Evolutionary conservation across 2,888 invertebrate genomes (phyloP).

Genomic region (Andrena camellia): DNA sequence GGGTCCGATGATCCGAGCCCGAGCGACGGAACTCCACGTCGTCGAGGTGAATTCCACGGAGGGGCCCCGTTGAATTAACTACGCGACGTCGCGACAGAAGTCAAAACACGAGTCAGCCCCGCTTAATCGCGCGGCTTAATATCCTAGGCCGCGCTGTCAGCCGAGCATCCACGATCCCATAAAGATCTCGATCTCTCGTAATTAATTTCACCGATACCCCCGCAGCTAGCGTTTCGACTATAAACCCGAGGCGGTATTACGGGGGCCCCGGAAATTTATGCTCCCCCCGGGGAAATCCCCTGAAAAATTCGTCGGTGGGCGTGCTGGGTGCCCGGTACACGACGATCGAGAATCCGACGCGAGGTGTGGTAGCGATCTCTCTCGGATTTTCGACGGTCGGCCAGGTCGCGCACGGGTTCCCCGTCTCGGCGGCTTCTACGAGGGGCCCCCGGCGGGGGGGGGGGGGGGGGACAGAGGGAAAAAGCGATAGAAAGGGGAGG

Average conservation of each 20-base stretch:
- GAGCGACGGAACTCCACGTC: background rate
- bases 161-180: slow-evolving; percentile 4
- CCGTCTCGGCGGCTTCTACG: background rate
- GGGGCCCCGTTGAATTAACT: background rate
- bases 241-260: slow-evolving; percentile 35
- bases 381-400: slow-evolving; percentile 56
- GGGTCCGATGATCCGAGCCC: slow-evolving; percentile 10
- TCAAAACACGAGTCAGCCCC: slow-evolving; percentile 34
- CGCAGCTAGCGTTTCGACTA: background rate
- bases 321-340: slow-evolving; percentile 7
- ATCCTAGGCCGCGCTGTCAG: slow-evolving; percentile 4
- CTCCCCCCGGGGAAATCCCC: slow-evolving; percentile 47
- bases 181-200: slow-evolving; percentile 28
- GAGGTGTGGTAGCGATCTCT: slow-evolving; percentile 19
- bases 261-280: slow-evolving; percentile 50
- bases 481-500: slow-evolving; percentile 41
- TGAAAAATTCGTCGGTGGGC: slow-evolving; percentile 60
- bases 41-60: slow-evolving; percentile 4
- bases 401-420: slow-evolving; percentile 21
- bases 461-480: slow-evolving; percentile 20
- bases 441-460: background rate
- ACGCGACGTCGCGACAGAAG: slow-evolving; percentile 20
- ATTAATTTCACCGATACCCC: slow-evolving; percentile 47
- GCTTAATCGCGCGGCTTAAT: slow-evolving; percentile 49
- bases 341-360: background rate